phyloP scores from a whole-genome alignment of 2,113 vertebrate genomes.

The Otocyon megalotis region DNA sequence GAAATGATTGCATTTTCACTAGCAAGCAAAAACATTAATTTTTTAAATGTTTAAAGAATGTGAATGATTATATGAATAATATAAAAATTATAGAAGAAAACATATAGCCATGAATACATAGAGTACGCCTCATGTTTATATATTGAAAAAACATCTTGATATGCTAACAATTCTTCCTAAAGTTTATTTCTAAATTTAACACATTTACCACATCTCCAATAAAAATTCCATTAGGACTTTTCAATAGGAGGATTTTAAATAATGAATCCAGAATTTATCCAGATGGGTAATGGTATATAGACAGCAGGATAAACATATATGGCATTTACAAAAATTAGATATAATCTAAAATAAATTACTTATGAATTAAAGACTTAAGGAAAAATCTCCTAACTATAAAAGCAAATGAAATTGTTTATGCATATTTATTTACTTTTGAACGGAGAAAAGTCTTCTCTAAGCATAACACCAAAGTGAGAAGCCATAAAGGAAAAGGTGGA shows the following conservation, averaged over 20 bases:
- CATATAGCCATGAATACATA: background rate
- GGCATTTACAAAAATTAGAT: background rate
- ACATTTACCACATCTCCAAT: background rate
- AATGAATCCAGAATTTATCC: background rate
- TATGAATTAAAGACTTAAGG: background rate
- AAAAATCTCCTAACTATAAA: background rate
- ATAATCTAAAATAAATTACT: background rate
- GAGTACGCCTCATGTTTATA: background rate
- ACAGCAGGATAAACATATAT: background rate
- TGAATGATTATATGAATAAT: background rate
- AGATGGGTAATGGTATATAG: background rate
- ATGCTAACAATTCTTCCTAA: background rate
- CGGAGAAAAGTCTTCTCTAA: background rate
- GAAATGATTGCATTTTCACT: background rate
- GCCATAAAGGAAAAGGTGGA: background rate
- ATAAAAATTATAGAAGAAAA: background rate
- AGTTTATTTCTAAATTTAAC: background rate
- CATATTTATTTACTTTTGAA: background rate
- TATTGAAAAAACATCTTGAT: background rate
- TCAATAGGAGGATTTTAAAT: background rate
- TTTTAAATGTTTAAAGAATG: background rate
- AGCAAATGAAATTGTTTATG: constrained; percentile 13
- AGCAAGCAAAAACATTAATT: background rate
- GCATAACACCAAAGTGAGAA: background rate
- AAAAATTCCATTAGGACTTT: background rate